A percentile compares a stretch with the other conserved stretches of the same genome.
These are phyloP conservation scores for Buceros bicornis DNA, from an alignment of 2,797 vertebrate species.

Conservation along the genomic window DNA sequence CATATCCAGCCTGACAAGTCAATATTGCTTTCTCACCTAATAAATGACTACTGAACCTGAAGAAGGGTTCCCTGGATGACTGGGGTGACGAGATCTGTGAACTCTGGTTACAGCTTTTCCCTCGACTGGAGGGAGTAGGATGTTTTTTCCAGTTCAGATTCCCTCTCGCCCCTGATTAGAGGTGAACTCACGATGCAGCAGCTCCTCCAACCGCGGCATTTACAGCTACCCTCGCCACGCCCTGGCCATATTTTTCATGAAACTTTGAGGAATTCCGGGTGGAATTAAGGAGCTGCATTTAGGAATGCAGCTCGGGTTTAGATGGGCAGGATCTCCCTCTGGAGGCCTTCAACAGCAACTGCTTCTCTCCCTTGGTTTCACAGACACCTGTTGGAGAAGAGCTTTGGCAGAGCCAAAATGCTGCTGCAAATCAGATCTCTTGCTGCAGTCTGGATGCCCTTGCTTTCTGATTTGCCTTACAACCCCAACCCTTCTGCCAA, in stretches of 20 bases:
- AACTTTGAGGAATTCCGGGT: background rate
- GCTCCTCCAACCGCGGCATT: background rate
- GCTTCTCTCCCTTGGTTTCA: background rate
- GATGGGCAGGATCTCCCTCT: slow-evolving; percentile 42
- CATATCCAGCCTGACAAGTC: background rate
- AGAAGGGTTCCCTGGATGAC: background rate
- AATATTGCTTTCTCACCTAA: background rate
- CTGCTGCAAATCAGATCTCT: background rate
- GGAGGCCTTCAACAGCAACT: slow-evolving; percentile 2
- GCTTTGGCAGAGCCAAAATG: background rate
- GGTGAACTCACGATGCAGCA: background rate
- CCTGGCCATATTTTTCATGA: background rate
- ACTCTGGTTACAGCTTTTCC: background rate
- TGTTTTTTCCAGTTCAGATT: background rate
- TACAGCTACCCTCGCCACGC: background rate
- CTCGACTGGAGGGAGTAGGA: background rate
- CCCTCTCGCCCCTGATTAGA: background rate
- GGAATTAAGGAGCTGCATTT: background rate
- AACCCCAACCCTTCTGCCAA: background rate
- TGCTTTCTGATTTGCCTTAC: background rate
- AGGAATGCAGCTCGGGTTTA: background rate
- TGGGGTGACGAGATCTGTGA: background rate
- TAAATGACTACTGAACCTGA: background rate
- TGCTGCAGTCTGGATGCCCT: accelerated
- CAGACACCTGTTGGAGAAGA: background rate